Evolutionary conservation across 2,888 invertebrate species (phyloP).

Genomic region (Agapetus fuscipes): DNA sequence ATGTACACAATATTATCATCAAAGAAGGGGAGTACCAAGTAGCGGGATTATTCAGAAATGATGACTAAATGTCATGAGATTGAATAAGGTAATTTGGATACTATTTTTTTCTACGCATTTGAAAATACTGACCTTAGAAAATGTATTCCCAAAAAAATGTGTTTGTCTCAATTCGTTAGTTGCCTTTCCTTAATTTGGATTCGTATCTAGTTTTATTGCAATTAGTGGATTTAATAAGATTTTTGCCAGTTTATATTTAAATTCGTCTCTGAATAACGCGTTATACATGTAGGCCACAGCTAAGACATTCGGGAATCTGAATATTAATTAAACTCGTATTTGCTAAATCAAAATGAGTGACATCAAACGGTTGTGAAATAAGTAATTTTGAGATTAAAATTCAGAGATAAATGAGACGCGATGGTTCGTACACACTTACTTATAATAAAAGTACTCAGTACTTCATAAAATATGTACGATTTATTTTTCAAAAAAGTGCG

Average conservation of each 20-base stretch:
- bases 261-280: not conserved
- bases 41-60: too few relatives aligned
- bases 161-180: too few relatives aligned
- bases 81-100: not conserved
- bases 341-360: not conserved
- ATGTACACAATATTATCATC: conserved; percentile 1
- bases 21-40: not conserved
- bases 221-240: too few relatives aligned
- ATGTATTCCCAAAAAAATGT: too few relatives aligned
- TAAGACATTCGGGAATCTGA: not conserved
- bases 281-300: not conserved
- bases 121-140: too few relatives aligned
- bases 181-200: too few relatives aligned
- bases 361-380: not conserved
- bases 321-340: not conserved
- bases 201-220: too few relatives aligned
- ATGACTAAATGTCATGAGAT: not conserved
- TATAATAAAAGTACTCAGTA: not conserved
- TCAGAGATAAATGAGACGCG: not conserved
- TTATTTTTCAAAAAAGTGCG: not conserved
- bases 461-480: not conserved
- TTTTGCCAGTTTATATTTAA: too few relatives aligned
- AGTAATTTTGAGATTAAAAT: not conserved
- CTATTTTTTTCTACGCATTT: too few relatives aligned
- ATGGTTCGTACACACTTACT: not conserved